Base-by-base conservation (phyloP, 2,888 invertebrate genomes). In the Stomorhina lunata region DNA sequence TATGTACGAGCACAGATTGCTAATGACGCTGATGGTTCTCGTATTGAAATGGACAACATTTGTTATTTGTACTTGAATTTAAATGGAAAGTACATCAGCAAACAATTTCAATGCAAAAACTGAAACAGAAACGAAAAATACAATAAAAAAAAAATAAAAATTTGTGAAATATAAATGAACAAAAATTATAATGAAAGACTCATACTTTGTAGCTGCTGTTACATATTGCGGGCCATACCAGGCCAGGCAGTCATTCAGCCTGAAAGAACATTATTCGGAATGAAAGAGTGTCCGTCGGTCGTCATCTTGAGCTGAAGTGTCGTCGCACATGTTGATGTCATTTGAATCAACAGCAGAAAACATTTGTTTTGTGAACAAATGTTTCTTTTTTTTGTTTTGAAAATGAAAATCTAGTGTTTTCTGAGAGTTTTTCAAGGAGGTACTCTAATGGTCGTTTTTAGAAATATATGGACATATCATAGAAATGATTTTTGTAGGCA, bases 281-380 rank as follows among this genome's bases (percentile, higher is more conserved):
- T 15, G 48, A 25, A 22, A 65, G 20, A 65, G 80, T 50, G 63
- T n/a, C n/a, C n/a, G 37, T 37, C 37, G n/a, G 37, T 37, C 37
- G 10, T 34, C 72, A 77, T 61, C 78, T 78, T 78, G 76, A 78
- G 80, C 61, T 81, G 83, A 85, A 87, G 86, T 86, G 86, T 79
- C 84, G 84, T 87, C 84, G 84, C 88, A 86, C 85, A 85, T 87
- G 87, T 86, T 86, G 86, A 85, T 86, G 86, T 80, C 85, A 84
- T 80, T 84, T 53, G 65, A 78, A 84, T 78, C 76, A 57, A 65
- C 66, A 76, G 69, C 57, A 71, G 61, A 75, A 80, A 75, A 68
- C 80, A 77, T 77, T 77, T 81, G 76, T 71, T 45, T 59, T 66
- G 57, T 53, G 45, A 76, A 50, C 65, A 71, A 69, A 65, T 71